Evolutionary conservation across 2,113 vertebrate genomes (phyloP).

Genomic region (Nerophis lumbriciformis): DNA sequence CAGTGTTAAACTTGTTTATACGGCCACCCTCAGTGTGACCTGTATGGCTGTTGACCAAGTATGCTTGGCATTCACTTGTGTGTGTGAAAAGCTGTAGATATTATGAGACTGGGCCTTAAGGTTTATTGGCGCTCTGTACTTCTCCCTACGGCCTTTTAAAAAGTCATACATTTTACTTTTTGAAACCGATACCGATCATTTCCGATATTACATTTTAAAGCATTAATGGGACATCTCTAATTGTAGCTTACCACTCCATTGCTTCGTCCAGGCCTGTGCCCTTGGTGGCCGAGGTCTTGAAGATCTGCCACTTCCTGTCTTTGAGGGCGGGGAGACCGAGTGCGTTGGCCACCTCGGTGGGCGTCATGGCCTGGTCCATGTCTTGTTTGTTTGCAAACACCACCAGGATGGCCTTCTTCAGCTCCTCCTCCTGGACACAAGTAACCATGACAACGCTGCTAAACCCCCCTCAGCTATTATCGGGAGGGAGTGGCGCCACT

Average conservation of each 20-base stretch:
- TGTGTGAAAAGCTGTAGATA: too few relatives aligned
- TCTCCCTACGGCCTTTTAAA: too few relatives aligned
- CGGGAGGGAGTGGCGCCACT: neutral
- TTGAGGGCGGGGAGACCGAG: constrained; percentile 91
- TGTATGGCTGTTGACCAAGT: too few relatives aligned
- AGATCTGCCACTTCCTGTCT: constrained; percentile 98
- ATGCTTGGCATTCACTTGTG: too few relatives aligned
- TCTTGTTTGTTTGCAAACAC: constrained; percentile 99
- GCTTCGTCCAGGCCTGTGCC: constrained; percentile 92
- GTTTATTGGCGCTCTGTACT: too few relatives aligned
- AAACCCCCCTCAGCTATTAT: neutral
- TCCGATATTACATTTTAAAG: too few relatives aligned
- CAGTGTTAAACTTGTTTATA: too few relatives aligned
- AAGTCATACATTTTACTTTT: too few relatives aligned
- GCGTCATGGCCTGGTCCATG: constrained; percentile 98
- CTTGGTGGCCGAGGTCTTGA: constrained; percentile 96
- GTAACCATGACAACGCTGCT: neutral
- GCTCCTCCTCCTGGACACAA: constrained; percentile 84
- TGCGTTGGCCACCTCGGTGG: constrained; percentile 91
- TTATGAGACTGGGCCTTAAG: too few relatives aligned
- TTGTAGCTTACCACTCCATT: constrained; percentile 86
- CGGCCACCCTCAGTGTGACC: too few relatives aligned
- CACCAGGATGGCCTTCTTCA: constrained; percentile 96
- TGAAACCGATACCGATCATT: too few relatives aligned
- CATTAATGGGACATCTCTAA: too few relatives aligned